These are phyloP conservation scores for Alviniconcha marisindica DNA, from an alignment of 1,140 invertebrate species.

Conservation along the genomic window DNA sequence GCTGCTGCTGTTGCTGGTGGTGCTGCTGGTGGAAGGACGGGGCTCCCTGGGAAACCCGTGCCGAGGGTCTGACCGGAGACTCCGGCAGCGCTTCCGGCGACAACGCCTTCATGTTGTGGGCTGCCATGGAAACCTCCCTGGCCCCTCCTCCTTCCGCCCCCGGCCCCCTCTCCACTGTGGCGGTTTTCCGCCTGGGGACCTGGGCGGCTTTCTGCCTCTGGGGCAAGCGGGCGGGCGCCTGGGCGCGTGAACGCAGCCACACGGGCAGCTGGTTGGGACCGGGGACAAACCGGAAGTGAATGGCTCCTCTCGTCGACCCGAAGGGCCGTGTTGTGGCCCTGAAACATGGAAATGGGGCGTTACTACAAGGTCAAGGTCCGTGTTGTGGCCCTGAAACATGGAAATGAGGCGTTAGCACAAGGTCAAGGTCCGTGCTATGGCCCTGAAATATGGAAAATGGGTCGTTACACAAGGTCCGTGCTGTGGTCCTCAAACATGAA, in stretches of 20 bases:
- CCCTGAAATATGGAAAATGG: too few species aligned
- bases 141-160: not conserved
- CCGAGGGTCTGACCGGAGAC: not conserved
- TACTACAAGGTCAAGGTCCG: too few species aligned
- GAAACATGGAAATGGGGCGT: too few species aligned
- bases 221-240: not conserved
- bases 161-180: not conserved
- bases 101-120: constrained; percentile 35
- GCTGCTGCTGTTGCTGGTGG: not conserved
- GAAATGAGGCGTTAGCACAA: too few species aligned
- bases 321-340: too few species aligned
- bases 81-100: constrained; percentile 33
- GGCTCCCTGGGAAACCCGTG: not conserved
- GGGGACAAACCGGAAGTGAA: not conserved
- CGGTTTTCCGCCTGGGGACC: not conserved
- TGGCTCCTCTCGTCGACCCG: too few species aligned
- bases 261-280: not conserved
- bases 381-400: too few species aligned
- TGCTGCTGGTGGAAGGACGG: not conserved
- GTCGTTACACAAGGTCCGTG: too few species aligned
- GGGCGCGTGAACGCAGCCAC: not conserved
- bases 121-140: constrained; percentile 25
- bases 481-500: too few species aligned
- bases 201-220: not conserved
- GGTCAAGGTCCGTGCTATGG: too few species aligned